A percentile compares a stretch with the other conserved stretches of the same genome.
These are phyloP conservation scores for Pantherophis guttatus DNA, from an alignment of 2,113 vertebrate species.

Conservation along the genomic window DNA sequence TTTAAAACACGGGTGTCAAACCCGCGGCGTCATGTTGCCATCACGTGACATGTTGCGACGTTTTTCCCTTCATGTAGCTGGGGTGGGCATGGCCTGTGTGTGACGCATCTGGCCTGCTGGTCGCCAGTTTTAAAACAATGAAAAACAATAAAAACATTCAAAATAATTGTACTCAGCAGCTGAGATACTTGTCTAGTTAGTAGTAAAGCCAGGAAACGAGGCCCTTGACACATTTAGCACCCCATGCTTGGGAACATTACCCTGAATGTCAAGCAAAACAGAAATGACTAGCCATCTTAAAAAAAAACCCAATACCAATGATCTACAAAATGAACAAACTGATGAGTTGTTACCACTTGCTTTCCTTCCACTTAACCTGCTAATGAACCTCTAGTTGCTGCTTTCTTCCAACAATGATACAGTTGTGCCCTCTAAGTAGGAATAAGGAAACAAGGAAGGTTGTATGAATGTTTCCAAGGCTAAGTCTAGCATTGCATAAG, in stretches of 20 bases:
- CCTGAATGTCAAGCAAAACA: background rate
- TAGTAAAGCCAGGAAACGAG: no score
- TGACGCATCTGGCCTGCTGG: no score
- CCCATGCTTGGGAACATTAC: background rate
- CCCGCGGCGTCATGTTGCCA: fast-evolving
- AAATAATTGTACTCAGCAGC: no score
- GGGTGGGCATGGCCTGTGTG: no score
- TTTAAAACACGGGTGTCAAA: no score
- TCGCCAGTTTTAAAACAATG: no score
- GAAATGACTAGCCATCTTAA: background rate
- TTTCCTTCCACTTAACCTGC: background rate
- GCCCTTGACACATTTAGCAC: no score
- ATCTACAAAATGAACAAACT: background rate
- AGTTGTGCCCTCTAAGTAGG: background rate
- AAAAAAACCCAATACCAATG: background rate
- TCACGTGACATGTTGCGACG: no score
- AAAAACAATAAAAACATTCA: no score
- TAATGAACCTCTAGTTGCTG: background rate
- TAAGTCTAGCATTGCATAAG: background rate
- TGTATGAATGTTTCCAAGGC: background rate
- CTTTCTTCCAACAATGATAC: background rate
- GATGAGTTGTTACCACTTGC: background rate
- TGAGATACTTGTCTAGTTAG: no score
- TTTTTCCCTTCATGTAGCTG: no score
- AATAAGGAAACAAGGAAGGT: background rate